These are phyloP conservation scores for Melanophora roralis DNA, from an alignment of 2,888 invertebrate species.

Conservation along the genomic window DNA sequence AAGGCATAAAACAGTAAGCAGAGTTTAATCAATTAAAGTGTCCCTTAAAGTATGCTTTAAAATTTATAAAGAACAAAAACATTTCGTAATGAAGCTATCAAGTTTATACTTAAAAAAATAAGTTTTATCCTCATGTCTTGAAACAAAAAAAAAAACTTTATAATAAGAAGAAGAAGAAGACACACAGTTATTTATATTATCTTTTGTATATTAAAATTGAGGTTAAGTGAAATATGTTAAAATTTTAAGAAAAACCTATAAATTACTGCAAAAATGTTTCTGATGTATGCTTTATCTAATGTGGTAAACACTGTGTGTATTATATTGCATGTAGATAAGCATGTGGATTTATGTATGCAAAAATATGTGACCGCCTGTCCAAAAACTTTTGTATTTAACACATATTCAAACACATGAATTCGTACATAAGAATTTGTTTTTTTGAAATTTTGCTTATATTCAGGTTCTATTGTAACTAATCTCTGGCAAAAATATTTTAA, in stretches of 20 bases:
- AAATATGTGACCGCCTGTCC: no score
- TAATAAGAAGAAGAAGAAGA: not conserved
- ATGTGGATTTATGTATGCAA: not conserved
- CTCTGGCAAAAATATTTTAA: not conserved
- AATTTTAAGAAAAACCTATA: slow-evolving; percentile 1
- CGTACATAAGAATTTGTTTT: not conserved
- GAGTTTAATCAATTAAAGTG: not conserved
- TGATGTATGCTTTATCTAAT: slow-evolving; percentile 34
- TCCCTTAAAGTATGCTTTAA: not conserved
- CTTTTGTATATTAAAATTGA: not conserved
- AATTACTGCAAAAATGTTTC: slow-evolving; percentile 20
- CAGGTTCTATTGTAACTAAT: not conserved
- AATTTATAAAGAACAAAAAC: not conserved
- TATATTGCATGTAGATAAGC: not conserved
- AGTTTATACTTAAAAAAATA: not conserved
- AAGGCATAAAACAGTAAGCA: slow-evolving; percentile 1
- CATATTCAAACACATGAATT: not conserved
- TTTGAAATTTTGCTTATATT: not conserved
- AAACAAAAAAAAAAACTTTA: not conserved
- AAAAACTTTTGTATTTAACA: not conserved
- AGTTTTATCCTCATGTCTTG: not conserved
- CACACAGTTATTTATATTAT: no score
- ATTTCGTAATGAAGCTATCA: not conserved
- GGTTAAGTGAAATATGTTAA: not conserved
- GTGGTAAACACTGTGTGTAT: slow-evolving; percentile 19